These are phyloP conservation scores for Myocastor coypus DNA, from an alignment of 2,113 vertebrate species.

Conservation along the genomic window DNA sequence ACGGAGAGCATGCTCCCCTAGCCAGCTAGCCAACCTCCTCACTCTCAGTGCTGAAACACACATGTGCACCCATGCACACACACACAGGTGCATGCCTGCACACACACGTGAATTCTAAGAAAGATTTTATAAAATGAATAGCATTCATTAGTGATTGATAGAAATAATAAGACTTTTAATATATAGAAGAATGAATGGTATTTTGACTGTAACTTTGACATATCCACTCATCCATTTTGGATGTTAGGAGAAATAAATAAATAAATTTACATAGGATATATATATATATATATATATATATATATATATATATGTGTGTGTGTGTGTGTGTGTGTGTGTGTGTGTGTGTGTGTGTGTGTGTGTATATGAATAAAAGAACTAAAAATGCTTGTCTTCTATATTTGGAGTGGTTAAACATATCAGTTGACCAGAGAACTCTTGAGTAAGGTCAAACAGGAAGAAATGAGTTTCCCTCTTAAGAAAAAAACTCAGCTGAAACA, in stretches of 20 bases:
- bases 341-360: no score
- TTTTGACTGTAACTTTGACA: background rate
- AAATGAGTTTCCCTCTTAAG: background rate
- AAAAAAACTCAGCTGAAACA: background rate
- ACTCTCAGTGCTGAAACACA: background rate
- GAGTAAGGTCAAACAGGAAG: background rate
- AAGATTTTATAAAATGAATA: slow-evolving; percentile 41
- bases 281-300: no score
- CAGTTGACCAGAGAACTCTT: background rate
- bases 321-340: no score
- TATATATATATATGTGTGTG: no score
- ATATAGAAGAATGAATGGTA: background rate
- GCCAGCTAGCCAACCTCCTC: background rate
- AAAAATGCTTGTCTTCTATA: background rate
- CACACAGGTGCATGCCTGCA: background rate
- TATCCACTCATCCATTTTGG: background rate
- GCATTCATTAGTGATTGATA: background rate
- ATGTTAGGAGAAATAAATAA: background rate
- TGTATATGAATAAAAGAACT: no score
- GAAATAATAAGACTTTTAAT: background rate
- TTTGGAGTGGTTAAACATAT: background rate
- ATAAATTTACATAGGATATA: background rate
- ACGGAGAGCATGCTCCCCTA: background rate
- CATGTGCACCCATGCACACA: background rate
- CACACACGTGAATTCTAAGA: background rate